phyloP scores from a whole-genome alignment of 2,888 invertebrate species.

The Drosophila suboccidentalis region DNA sequence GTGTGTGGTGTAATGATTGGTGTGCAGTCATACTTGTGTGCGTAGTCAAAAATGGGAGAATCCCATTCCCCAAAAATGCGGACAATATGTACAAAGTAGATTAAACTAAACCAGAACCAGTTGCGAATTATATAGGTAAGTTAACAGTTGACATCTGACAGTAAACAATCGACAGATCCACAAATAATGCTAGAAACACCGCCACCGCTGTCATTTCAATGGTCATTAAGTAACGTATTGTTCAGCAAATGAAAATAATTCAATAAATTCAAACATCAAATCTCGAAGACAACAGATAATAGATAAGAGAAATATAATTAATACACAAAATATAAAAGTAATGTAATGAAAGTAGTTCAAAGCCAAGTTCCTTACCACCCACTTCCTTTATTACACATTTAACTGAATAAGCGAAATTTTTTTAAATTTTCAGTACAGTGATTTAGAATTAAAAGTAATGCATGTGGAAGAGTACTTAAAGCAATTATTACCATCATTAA shows the following conservation, averaged over 20 bases:
- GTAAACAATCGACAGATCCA: conserved; percentile 20
- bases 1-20: conserved; percentile 7
- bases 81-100: conserved; percentile 33
- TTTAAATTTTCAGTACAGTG: neutral
- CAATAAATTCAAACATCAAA: conserved; percentile 11
- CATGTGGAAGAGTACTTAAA: neutral
- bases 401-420: neutral
- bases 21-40: conserved; percentile 37
- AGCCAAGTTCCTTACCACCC: neutral
- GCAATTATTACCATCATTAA: too few relatives aligned
- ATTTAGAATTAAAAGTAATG: conserved; percentile 21
- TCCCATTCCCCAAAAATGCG: conserved; percentile 39
- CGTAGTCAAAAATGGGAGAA: conserved; percentile 9
- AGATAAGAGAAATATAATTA: neutral
- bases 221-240: conserved; percentile 21
- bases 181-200: conserved; percentile 24
- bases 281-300: neutral
- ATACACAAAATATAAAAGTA: neutral
- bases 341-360: neutral
- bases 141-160: conserved; percentile 6
- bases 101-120: conserved; percentile 50
- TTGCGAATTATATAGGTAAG: conserved; percentile 27
- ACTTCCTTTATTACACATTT: neutral
- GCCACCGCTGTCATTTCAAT: conserved; percentile 35
- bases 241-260: conserved; percentile 19